These are phyloP conservation scores for Chlamydotis undulata DNA, from an alignment of 2,113 vertebrate species.

Conservation along the genomic window DNA sequence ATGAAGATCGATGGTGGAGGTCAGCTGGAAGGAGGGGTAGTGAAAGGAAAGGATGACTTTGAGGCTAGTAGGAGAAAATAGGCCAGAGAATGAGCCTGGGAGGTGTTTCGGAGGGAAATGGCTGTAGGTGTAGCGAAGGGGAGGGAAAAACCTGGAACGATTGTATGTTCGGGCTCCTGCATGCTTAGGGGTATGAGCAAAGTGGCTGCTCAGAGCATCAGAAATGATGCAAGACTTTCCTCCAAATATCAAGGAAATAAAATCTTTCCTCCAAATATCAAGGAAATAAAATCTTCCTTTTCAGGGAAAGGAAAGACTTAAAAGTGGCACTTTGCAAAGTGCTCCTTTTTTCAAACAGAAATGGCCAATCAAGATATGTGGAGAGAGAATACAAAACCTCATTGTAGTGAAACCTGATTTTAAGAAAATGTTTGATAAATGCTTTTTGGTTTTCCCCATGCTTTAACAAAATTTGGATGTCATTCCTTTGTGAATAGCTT, in stretches of 20 bases:
- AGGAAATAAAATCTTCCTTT: not conserved
- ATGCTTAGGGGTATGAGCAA: not conserved
- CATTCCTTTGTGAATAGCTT: not conserved
- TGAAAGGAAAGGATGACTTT: not conserved
- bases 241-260: not conserved
- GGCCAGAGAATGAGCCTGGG: not conserved
- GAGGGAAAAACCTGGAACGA: not conserved
- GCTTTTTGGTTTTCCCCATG: not conserved
- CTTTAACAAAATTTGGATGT: not conserved
- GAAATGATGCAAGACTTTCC: not conserved
- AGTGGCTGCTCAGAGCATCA: fast-evolving
- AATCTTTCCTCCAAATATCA: not conserved
- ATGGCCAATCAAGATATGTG: not conserved
- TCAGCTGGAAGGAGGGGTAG: not conserved
- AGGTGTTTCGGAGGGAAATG: not conserved
- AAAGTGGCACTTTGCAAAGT: not conserved
- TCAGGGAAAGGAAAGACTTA: not conserved
- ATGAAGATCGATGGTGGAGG: not conserved
- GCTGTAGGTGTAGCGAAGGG: not conserved
- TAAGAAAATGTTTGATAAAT: not conserved
- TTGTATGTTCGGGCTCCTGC: fast-evolving
- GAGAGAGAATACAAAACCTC: not conserved
- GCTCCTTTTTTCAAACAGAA: not conserved
- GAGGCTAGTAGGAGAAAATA: not conserved
- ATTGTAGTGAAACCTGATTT: not conserved